phyloP scores from a whole-genome alignment of 2,113 vertebrate species.

The Nymphicus hollandicus region DNA sequence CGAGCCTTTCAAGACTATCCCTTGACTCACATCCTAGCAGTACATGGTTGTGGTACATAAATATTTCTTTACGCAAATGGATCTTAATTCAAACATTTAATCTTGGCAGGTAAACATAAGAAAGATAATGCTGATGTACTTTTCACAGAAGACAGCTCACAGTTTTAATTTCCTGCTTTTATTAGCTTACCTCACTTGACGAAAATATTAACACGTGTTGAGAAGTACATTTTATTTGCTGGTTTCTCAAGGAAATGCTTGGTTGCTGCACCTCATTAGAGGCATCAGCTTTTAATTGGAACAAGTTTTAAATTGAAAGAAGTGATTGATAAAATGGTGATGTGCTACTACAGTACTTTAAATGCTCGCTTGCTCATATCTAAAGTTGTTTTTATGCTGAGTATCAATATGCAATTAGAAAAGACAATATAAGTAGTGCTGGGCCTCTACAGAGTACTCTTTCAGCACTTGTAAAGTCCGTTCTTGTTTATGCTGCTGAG shows the following conservation, averaged over 20 bases:
- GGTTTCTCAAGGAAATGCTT: background rate
- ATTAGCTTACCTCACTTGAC: background rate
- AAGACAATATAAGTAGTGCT: background rate
- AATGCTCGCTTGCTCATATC: background rate
- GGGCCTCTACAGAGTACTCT: background rate
- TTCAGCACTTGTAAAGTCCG: background rate
- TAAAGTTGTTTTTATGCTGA: background rate
- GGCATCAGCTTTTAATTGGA: conserved; percentile 40
- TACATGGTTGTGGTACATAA: background rate
- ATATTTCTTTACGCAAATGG: conserved; percentile 23
- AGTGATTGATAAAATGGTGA: conserved; percentile 4
- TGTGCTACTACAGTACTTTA: background rate
- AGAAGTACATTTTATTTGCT: background rate
- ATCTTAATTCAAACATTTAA: conserved; percentile 24
- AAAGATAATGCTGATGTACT: background rate
- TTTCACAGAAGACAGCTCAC: background rate
- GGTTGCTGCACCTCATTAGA: conserved; percentile 21
- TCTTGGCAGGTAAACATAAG: background rate
- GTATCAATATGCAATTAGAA: conserved; percentile 16
- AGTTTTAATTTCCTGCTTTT: conserved; percentile 1
- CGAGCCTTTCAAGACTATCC: background rate
- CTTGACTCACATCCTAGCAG: background rate
- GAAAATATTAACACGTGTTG: background rate
- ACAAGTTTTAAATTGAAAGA: conserved; percentile 39
- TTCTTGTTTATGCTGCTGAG: conserved; percentile 2